Evolutionary conservation across 2,797 vertebrate species (phyloP), one percentile per base, ranked within the genome.

Genomic region (Amphiprion clarkii): DNA sequence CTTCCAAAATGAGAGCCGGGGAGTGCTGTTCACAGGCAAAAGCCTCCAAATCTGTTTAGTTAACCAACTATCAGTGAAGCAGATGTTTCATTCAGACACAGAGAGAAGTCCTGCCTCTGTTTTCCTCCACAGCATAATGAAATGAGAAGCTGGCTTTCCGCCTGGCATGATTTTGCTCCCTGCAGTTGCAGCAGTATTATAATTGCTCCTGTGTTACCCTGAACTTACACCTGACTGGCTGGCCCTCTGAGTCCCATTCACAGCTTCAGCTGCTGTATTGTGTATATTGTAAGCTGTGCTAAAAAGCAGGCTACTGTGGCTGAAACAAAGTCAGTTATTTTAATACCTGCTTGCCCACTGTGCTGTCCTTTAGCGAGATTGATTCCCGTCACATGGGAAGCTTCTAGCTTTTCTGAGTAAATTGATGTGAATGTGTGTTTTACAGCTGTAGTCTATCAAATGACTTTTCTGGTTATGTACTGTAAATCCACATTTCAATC

Each of bases 61-160:
- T 74, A 82, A 27, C 21, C 29, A 57, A 23, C 57, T 79, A 53
- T 84, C 53, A 51, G 70, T 40, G 57, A 44, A 89, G 76, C 92
- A 94, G 90, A 91, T 93, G 91, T 90, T 92, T 87, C 67, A 67
- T 66, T 76, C 44, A 71, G 74, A 88, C 78, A 85, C 70, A 77
- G 54, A 81, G 27, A 78, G 52, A 59, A 53, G 65, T 67, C 55
- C 36, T 49, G 65, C 62, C 56, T 80, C 78, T 72, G 65, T 77
- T 79, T 80, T 62, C 74, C 82, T 89, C 64, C 67, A 54, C 81
- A 88, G 78, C 71, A 67, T 64, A 84, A 67, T 81, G 63, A 84
- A 87, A 81, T 71, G 61, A 79, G 70, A 84, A 65, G 67, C 84
- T 78, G 73, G 60, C 67, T 54, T 42, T 71, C 40, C 3, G 71